Conservation (phyloP, 2,797 vertebrate species). For the Microhierax caerulescens region DNA sequence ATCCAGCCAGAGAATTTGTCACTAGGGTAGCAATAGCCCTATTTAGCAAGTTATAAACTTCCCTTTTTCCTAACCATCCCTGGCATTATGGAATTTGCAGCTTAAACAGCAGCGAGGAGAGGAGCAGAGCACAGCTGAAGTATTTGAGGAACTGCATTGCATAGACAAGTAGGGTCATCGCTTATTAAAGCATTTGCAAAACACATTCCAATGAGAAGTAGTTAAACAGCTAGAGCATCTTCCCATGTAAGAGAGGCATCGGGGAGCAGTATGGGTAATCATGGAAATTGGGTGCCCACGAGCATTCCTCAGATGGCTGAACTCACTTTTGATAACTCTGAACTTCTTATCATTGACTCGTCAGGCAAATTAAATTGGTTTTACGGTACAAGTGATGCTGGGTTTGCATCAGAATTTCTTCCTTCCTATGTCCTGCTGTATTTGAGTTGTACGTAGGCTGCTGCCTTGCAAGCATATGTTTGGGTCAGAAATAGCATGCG, state of each 20-base stretch:
- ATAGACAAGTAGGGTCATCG: slow-evolving; percentile 58
- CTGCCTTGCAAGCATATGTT: background rate
- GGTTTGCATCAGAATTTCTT: background rate
- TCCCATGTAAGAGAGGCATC: background rate
- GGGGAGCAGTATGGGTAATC: background rate
- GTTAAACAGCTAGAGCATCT: slow-evolving; percentile 21
- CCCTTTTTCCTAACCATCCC: slow-evolving; percentile 44
- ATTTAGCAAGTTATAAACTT: slow-evolving; percentile 54
- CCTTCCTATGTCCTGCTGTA: background rate
- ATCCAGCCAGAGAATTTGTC: background rate
- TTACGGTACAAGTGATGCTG: background rate
- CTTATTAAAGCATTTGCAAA: slow-evolving; percentile 46
- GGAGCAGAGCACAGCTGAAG: background rate
- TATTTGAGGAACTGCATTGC: slow-evolving; percentile 48
- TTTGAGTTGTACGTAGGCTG: background rate
- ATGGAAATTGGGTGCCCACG: background rate
- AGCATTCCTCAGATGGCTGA: background rate
- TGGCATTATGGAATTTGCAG: background rate
- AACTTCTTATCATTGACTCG: background rate
- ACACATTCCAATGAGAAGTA: slow-evolving; percentile 47
- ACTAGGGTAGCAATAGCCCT: background rate
- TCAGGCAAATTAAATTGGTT: background rate
- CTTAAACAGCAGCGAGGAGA: slow-evolving; percentile 41
- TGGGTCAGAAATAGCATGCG: background rate
- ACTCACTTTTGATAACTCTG: background rate